These are phyloP conservation scores for Hormaphis cornu DNA, from an alignment of 1,140 invertebrate species.

Conservation along the genomic window DNA sequence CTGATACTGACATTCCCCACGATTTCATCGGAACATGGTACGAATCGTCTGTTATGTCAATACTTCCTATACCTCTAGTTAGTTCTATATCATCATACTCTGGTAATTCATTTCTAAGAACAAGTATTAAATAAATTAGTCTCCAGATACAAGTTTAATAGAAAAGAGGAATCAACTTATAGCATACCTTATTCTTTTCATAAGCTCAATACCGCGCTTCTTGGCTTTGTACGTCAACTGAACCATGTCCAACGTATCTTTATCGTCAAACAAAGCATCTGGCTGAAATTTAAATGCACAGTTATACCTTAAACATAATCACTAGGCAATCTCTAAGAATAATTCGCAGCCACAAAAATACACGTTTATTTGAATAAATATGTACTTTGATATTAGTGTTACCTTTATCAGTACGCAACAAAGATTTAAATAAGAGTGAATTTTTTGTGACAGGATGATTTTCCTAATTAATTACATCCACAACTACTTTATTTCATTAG, in stretches of 20 bases:
- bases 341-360: too few species aligned
- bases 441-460: too few species aligned
- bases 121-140: neutral
- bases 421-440: too few species aligned
- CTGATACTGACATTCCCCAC: slow-evolving; percentile 17
- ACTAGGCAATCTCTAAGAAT: too few species aligned
- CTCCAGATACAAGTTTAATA: neutral
- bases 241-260: slow-evolving; percentile 12
- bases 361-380: too few species aligned
- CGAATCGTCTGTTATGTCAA: neutral
- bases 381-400: too few species aligned
- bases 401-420: too few species aligned
- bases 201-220: slow-evolving; percentile 13
- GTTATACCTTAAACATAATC: too few species aligned
- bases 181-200: slow-evolving; percentile 13
- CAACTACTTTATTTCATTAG: too few species aligned
- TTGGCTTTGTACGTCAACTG: slow-evolving; percentile 12
- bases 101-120: slow-evolving; percentile 3
- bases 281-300: neutral
- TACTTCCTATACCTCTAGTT: neutral
- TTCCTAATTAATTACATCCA: too few species aligned
- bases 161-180: neutral
- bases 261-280: neutral
- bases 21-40: slow-evolving; percentile 20
- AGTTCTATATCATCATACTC: slow-evolving; percentile 12